Percentiles rank a stretch among this genome's conserved stretches.
Conservation (phyloP, 2,888 invertebrate species). For the Dryococelus australis region DNA sequence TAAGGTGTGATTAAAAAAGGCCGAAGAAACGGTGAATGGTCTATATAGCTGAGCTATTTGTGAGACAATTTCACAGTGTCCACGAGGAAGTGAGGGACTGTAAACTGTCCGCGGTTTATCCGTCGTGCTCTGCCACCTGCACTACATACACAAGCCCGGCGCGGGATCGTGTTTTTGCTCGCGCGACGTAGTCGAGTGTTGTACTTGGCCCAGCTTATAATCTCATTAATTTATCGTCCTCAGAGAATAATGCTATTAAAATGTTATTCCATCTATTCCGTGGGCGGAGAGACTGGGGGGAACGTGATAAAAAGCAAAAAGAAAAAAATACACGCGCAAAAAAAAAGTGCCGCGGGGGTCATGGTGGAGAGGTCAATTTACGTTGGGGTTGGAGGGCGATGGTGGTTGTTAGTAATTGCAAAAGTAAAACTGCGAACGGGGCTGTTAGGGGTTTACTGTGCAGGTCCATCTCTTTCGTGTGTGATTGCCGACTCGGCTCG, state of each 20-base stretch:
- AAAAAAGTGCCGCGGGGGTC: background rate
- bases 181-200: background rate
- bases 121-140: background rate
- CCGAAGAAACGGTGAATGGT: too few species aligned
- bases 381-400: too few species aligned
- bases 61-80: too few species aligned
- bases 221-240: constrained; percentile 29
- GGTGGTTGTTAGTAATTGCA: constrained; percentile 8
- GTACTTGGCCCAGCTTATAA: background rate
- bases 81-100: too few species aligned
- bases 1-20: too few species aligned
- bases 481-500: constrained; percentile 18
- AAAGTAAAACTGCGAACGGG: constrained; percentile 23
- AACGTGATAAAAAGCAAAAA: constrained; percentile 1
- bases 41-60: too few species aligned
- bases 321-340: background rate
- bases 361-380: background rate
- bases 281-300: background rate
- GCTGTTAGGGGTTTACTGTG: constrained; percentile 20
- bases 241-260: constrained; percentile 26
- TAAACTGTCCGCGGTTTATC: too few species aligned
- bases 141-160: background rate
- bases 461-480: background rate
- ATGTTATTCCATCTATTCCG: background rate
- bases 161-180: background rate